Percentiles rank a stretch among this genome's conserved stretches.
These are phyloP conservation scores for Oxycera nigricornis DNA, from an alignment of 2,888 invertebrate species.

Conservation along the genomic window DNA sequence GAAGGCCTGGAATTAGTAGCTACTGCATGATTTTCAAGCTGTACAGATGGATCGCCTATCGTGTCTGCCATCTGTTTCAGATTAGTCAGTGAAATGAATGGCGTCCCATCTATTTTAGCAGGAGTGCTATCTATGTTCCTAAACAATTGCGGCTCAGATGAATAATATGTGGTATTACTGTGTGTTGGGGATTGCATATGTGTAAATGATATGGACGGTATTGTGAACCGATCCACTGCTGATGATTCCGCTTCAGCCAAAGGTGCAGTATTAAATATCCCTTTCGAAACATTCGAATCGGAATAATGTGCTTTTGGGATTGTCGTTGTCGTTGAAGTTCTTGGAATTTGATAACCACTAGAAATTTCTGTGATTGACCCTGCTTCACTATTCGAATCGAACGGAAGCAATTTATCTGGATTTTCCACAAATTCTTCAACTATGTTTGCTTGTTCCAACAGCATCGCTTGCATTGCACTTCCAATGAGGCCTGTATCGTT, in stretches of 20 bases:
- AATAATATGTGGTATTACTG: slow-evolving; percentile 34
- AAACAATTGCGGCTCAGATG: slow-evolving; percentile 44
- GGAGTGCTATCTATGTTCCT: background rate
- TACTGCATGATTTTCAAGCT: slow-evolving; percentile 9
- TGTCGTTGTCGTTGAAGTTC: background rate
- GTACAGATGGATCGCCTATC: background rate
- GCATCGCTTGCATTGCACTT: slow-evolving; percentile 67
- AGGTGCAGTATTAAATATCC: background rate
- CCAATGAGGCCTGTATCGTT: slow-evolving; percentile 62
- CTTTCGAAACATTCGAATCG: background rate
- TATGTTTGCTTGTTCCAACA: slow-evolving; percentile 65
- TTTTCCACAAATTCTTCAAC: slow-evolving; percentile 50
- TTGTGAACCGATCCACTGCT: slow-evolving; percentile 7
- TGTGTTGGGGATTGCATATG: background rate
- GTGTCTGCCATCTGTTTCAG: slow-evolving; percentile 27
- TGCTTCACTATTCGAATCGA: background rate
- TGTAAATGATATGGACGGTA: slow-evolving; percentile 34
- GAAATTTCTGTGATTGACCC: background rate
- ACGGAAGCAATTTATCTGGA: background rate
- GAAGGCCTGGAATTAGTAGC: slow-evolving; percentile 26
- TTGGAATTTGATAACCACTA: background rate
- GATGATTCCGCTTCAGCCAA: slow-evolving; percentile 2
- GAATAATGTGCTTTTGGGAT: background rate
- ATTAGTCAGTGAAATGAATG: slow-evolving; percentile 44
- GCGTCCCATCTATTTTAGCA: background rate